Evolutionary conservation across 1,140 invertebrate species (phyloP).

Genomic region (Drosophila micromelanica): DNA sequence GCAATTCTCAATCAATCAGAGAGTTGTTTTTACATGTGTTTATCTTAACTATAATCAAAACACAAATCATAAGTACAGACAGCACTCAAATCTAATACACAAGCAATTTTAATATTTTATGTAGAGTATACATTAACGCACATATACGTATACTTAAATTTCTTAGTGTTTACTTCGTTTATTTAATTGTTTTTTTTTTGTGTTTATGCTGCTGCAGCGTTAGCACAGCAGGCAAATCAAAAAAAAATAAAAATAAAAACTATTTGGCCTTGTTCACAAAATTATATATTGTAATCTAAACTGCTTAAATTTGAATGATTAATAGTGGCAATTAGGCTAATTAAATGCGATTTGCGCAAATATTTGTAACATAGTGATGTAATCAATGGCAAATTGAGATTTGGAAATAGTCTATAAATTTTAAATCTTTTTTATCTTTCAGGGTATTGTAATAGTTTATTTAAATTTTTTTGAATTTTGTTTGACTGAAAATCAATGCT

Average conservation of each 20-base stretch:
- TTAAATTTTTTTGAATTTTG: too few relatives aligned
- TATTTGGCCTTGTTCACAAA: slow-evolving; percentile 4
- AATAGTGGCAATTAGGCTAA: slow-evolving; percentile 25
- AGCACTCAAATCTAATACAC: background rate
- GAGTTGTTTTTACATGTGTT: background rate
- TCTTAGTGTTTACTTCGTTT: slow-evolving; percentile 33
- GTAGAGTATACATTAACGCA: background rate
- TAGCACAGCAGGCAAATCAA: slow-evolving; percentile 6
- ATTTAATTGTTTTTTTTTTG: slow-evolving; percentile 28
- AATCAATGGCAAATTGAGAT: slow-evolving; percentile 2
- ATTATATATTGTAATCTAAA: slow-evolving; percentile 11
- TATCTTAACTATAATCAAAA: slow-evolving; percentile 19
- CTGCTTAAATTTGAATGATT: slow-evolving; percentile 19
- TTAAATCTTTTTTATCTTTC: background rate
- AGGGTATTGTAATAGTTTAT: background rate
- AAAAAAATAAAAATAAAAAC: background rate
- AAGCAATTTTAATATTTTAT: background rate
- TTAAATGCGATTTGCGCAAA: slow-evolving; percentile 3
- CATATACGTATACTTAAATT: slow-evolving; percentile 11
- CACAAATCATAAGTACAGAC: slow-evolving; percentile 11
- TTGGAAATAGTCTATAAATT: background rate
- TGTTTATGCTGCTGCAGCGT: slow-evolving; percentile 3
- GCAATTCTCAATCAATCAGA: slow-evolving; percentile 64
- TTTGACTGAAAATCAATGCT: too few relatives aligned
- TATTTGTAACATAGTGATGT: background rate